A percentile compares a stretch with the other conserved stretches of the same genome.
Conservation (phyloP, 2,797 vertebrate genomes). For the Hydrolagus colliei region DNA sequence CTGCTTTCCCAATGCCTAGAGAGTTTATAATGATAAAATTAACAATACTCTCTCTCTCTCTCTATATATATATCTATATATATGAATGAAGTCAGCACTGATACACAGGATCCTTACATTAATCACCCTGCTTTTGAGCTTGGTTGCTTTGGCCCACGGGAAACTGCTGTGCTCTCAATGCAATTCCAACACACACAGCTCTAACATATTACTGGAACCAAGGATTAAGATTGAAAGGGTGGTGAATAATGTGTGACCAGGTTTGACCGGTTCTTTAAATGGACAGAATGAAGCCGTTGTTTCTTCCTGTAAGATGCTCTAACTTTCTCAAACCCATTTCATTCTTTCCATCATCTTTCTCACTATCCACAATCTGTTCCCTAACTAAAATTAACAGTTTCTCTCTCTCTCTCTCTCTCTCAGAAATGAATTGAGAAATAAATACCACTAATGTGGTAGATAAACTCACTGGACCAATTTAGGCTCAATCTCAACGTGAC, state of each 20-base stretch:
- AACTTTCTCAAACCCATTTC: no score
- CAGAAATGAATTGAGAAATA: no score
- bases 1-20: constrained; percentile 44
- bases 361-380: no score
- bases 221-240: constrained; percentile 52
- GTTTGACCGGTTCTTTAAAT: constrained; percentile 43
- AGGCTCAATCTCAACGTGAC: no score
- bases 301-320: constrained; percentile 4
- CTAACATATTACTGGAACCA: constrained; percentile 44
- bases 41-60: constrained; percentile 43
- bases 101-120: constrained; percentile 47
- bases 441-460: no score
- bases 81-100: constrained; percentile 45
- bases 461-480: no score
- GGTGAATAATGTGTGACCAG: constrained; percentile 45
- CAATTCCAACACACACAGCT: constrained; percentile 45
- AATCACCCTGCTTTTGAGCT: constrained; percentile 51
- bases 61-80: constrained; percentile 42
- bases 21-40: constrained; percentile 58
- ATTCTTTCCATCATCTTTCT: no score
- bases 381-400: no score
- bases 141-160: constrained; percentile 43
- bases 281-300: constrained; percentile 52
- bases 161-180: constrained; percentile 49
- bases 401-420: no score